Conservation (phyloP, 2,888 invertebrate genomes). For the Orgyia antiqua region DNA sequence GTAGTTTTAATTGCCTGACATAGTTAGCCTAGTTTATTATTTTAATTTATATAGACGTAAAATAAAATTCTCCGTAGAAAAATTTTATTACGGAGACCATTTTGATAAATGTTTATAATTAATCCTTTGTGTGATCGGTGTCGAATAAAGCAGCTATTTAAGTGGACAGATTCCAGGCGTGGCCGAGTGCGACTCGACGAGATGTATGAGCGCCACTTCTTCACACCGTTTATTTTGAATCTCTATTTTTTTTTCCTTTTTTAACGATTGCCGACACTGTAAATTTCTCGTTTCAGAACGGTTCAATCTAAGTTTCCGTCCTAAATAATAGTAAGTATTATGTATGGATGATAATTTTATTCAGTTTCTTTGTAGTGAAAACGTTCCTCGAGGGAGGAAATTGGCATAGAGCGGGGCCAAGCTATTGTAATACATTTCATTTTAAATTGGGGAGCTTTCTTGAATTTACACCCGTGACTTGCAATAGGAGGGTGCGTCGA, state of each 20-base stretch:
- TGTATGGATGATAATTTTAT: conserved; percentile 63
- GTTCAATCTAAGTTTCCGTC: conserved; percentile 42
- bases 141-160: conserved; percentile 52
- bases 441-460: conserved; percentile 76
- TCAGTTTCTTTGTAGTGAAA: conserved; percentile 62
- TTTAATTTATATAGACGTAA: conserved; percentile 47
- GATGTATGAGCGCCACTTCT: conserved; percentile 46
- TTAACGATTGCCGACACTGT: conserved; percentile 25
- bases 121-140: conserved; percentile 59
- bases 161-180: conserved; percentile 61
- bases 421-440: conserved; percentile 73
- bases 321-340: conserved; percentile 43
- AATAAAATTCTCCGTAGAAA: conserved; percentile 40
- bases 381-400: conserved; percentile 65
- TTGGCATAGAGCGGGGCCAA: conserved; percentile 66
- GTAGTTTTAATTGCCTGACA: conserved; percentile 53
- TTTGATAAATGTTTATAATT: conserved; percentile 69
- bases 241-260: conserved; percentile 20
- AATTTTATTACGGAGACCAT: conserved; percentile 50
- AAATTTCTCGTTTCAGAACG: conserved; percentile 33
- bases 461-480: conserved; percentile 76
- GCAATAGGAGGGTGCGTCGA: conserved; percentile 51
- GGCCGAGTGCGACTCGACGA: conserved; percentile 37
- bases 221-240: conserved; percentile 37
- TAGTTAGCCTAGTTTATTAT: conserved; percentile 52